Evolutionary conservation across 23 tunicate species (phyloP).

Genomic region (Trididemnum nubilum): DNA sequence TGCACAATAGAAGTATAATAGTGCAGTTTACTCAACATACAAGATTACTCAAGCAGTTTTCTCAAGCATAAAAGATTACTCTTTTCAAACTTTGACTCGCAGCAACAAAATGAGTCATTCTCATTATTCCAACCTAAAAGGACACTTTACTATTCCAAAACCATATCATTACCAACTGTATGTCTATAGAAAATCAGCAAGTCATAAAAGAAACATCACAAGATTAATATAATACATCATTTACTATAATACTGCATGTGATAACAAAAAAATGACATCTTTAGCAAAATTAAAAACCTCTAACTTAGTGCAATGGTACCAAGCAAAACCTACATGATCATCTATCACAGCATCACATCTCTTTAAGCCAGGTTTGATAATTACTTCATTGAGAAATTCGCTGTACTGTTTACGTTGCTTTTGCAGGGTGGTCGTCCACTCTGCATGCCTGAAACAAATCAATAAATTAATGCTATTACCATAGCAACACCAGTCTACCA

Average conservation of each 20-base stretch:
- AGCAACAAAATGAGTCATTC: too few species aligned
- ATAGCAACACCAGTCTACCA: not conserved
- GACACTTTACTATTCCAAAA: too few species aligned
- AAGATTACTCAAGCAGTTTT: too few species aligned
- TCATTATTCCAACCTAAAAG: too few species aligned
- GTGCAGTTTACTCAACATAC: too few species aligned
- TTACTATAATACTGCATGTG: not conserved
- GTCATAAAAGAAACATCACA: not conserved
- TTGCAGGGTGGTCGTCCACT: conserved; percentile 42
- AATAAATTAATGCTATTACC: not conserved
- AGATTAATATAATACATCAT: not conserved
- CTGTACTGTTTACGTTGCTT: conserved; percentile 56
- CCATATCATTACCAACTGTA: too few species aligned
- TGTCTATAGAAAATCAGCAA: too few species aligned
- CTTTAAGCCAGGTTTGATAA: conserved; percentile 74
- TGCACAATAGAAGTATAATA: too few species aligned
- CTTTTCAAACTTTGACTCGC: too few species aligned
- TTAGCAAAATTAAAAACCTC: not conserved
- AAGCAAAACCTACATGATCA: conserved; percentile 58
- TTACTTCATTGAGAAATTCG: conserved; percentile 72
- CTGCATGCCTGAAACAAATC: conserved; percentile 35
- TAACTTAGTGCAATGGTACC: not conserved
- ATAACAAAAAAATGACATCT: not conserved
- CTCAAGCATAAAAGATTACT: too few species aligned
- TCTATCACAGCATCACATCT: conserved; percentile 49